phyloP scores from a whole-genome alignment of 1,140 invertebrate genomes.

The Pristionchus pacificus region DNA sequence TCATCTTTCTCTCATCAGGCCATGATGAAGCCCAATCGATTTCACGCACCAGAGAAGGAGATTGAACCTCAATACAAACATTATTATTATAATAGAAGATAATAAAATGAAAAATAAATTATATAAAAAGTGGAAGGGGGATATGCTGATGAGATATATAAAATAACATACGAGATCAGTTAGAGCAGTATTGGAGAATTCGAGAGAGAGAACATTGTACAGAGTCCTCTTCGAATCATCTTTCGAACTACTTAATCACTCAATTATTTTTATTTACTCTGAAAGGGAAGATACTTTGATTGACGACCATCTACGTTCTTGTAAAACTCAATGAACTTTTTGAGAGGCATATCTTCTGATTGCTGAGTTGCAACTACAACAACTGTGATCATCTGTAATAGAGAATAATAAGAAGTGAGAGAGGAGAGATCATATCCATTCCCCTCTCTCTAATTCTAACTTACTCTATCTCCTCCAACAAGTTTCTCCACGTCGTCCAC shows the following conservation, averaged over 20 bases:
- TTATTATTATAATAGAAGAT: too few species aligned
- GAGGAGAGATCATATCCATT: conserved; percentile 56
- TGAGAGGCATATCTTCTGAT: too few species aligned
- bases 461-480: not conserved
- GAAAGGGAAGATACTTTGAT: too few species aligned
- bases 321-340: too few species aligned
- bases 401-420: conserved; percentile 74
- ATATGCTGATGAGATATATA: too few species aligned
- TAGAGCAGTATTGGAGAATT: conserved; percentile 38
- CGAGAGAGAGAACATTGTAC: conserved; percentile 51
- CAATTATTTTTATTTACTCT: too few species aligned
- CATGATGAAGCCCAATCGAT: not conserved
- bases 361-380: not conserved
- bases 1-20: not conserved
- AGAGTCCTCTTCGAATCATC: conserved; percentile 35
- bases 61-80: not conserved
- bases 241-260: not conserved
- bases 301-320: too few species aligned
- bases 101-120: too few species aligned
- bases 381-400: conserved; percentile 70
- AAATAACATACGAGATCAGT: conserved; percentile 29
- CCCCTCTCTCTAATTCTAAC: conserved; percentile 32
- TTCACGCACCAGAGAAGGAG: not conserved
- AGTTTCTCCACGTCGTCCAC: not conserved
- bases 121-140: too few species aligned